Evolutionary conservation across 2,888 invertebrate species (phyloP), one percentile per base, ranked within the genome.

Genomic region (Pollenia labialis): DNA sequence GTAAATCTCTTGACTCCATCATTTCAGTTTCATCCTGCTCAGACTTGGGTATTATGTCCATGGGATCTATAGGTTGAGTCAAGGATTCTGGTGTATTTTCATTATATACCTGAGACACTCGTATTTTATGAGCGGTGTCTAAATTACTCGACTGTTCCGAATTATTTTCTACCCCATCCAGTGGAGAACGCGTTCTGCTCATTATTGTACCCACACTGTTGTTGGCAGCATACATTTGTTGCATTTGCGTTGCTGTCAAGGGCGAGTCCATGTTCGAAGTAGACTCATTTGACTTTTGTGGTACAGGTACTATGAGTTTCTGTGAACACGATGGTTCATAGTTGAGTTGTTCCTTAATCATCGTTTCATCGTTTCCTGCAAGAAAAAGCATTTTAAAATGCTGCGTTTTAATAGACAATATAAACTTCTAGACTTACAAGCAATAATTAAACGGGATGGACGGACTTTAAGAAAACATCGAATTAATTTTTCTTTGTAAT

Each of bases 11-110:
- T 3, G 86, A 44, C 23, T 86, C 71, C 72, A 87, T 82, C 4
- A 90, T 89, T 50, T 91, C 91, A 9, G 88, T 89, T 18, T 91
- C 91, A 8, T 89, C 89, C 75, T 91, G 90, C 69, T 92, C 92
- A 40, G 91, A 79, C 85, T 92, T 92, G 18, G 92, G 92, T 89
- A 92, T 91, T n/a, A 91, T 91, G 68, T 91, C 92, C 91, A 91
- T 90, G 9, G 92, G 92, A 88, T 92, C 91, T 23, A 92, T 92
- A n/a, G 91, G 91, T 74, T 92, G 91, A 16, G 92, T 91, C 40
- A 92, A 72, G 48, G 92, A 90, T 85, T 92, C 91, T 0, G 91
- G 90, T 11, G 90, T 90, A 79, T 85, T 69, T 8, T 90, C 90
- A 14, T 90, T 90, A 82, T 87, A 89, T 9, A 87, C 79, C 64